phyloP scores from a whole-genome alignment of 1,140 invertebrate genomes.

The Sycobia sp. region DNA sequence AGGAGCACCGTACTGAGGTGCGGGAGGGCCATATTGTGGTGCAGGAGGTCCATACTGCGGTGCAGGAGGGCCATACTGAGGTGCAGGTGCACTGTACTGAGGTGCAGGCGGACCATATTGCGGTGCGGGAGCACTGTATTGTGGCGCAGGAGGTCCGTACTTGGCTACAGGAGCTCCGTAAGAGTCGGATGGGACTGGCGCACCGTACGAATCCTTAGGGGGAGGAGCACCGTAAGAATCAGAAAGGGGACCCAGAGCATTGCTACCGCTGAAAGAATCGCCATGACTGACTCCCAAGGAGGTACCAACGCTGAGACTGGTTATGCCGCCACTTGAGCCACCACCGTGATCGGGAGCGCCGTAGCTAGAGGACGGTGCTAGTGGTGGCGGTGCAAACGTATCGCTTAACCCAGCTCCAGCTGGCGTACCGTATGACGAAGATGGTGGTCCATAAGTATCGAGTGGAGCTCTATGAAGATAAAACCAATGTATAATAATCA shows the following conservation, averaged over 20 bases:
- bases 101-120: conserved; percentile 34
- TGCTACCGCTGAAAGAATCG: neutral
- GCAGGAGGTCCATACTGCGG: conserved; percentile 11
- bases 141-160: neutral
- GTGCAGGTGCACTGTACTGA: conserved; percentile 45
- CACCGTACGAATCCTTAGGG: conserved; percentile 42
- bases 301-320: no score
- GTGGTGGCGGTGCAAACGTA: conserved; percentile 39
- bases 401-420: conserved; percentile 22
- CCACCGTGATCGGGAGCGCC: conserved; percentile 28
- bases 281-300: neutral
- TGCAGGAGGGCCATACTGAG: conserved; percentile 37
- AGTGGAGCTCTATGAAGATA: conserved; percentile 31
- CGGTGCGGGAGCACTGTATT: conserved; percentile 2
- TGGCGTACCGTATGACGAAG: conserved; percentile 37
- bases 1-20: conserved; percentile 46
- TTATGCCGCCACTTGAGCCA: no score
- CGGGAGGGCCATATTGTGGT: conserved; percentile 28
- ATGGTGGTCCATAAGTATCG: conserved; percentile 29
- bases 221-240: conserved; percentile 31
- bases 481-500: neutral
- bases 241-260: neutral
- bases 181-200: conserved; percentile 33
- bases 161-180: conserved; percentile 27
- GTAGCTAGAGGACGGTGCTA: conserved; percentile 32